A percentile compares a stretch with the other conserved stretches of the same genome.
Conservation (phyloP, 2,888 invertebrate species). For the Coelogynopora nodosa region DNA sequence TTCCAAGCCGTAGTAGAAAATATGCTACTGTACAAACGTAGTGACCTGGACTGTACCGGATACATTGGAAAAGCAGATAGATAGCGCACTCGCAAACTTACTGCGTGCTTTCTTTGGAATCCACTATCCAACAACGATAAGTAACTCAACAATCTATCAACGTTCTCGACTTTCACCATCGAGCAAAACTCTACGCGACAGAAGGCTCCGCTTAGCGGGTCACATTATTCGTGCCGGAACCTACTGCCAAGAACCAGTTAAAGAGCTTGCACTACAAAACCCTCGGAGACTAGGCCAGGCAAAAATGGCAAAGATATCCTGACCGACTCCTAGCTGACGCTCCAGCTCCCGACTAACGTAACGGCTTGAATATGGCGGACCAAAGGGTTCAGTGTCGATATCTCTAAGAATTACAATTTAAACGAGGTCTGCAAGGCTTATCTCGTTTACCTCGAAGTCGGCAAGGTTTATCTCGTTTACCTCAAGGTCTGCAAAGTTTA, state of each 20-base stretch:
- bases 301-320: conserved; percentile 3
- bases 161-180: neutral
- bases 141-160: neutral
- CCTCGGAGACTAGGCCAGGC: neutral
- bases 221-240: neutral
- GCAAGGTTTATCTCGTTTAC: too few species aligned
- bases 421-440: too few species aligned
- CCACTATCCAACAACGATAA: conserved; percentile 11
- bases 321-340: neutral
- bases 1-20: neutral
- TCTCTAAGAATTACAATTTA: too few species aligned
- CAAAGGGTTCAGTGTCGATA: too few species aligned
- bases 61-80: conserved; percentile 14
- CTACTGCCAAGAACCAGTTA: too few species aligned
- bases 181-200: neutral
- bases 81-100: neutral
- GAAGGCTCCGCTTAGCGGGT: neutral
- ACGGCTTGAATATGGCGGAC: neutral
- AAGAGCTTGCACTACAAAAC: conserved; percentile 9
- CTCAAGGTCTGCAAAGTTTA: too few species aligned
- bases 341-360: neutral
- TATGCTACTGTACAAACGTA: neutral
- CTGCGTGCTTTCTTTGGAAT: neutral
- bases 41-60: conserved; percentile 17
- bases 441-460: too few species aligned